phyloP scores from a whole-genome alignment of 2,797 vertebrate species.

The Rhinophrynus dorsalis region DNA sequence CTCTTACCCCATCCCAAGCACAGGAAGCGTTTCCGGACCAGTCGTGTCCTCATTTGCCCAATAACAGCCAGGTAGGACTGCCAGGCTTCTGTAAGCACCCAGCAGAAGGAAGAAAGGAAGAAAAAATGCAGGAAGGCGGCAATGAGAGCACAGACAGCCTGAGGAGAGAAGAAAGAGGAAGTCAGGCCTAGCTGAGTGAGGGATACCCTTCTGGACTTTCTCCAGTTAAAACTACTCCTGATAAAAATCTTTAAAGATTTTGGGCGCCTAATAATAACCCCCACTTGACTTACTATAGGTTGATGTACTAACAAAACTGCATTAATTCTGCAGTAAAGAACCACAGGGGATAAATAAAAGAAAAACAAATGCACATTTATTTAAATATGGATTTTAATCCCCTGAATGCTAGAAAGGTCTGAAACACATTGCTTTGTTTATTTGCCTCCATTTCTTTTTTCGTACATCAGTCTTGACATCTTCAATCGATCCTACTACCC shows the following conservation, averaged over 20 bases:
- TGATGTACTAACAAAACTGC: no score
- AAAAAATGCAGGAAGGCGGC: conserved; percentile 98
- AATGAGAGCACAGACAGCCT: conserved; percentile 95
- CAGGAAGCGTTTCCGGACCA: conserved; percentile 96
- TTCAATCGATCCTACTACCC: no score
- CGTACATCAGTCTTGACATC: no score
- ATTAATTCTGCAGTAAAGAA: no score
- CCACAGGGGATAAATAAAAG: no score
- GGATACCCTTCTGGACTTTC: background rate
- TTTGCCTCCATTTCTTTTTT: no score
- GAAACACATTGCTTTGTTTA: no score
- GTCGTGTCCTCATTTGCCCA: conserved; percentile 92
- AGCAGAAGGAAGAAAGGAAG: conserved; percentile 98
- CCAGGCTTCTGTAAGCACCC: conserved; percentile 98
- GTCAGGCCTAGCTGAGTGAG: background rate
- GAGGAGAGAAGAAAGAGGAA: conserved; percentile 25
- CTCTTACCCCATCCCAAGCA: conserved; percentile 97
- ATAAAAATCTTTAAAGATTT: background rate
- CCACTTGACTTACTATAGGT: no score
- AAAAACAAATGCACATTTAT: no score
- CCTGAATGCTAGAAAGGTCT: no score
- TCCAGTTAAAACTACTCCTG: background rate
- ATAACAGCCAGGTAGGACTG: conserved; percentile 97
- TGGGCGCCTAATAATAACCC: no score
- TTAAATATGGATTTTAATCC: no score